Evolutionary conservation across 2,888 invertebrate genomes (phyloP), one percentile per base, ranked within the genome.

Genomic region (Dryobota labecula): DNA sequence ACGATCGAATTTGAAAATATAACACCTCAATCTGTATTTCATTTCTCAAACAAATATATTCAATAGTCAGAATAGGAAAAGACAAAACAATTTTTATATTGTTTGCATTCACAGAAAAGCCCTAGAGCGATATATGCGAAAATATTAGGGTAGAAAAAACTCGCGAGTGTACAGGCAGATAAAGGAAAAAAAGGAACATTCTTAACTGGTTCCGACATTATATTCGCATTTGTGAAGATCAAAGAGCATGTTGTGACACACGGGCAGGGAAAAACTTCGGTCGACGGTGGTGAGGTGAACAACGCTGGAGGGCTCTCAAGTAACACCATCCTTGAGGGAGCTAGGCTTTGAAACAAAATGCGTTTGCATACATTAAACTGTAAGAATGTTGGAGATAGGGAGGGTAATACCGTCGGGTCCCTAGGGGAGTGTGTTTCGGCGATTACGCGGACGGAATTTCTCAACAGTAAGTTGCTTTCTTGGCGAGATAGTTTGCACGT

Each of bases 311-410:
- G 95, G 95, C 90, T 90, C 92, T 92, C 88, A 82, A 92, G 91
- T 92, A 94, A 94, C 93, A 92, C 93, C 93, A 90, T 93, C 88
- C 93, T 92, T 92, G 91, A 93, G 95, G 94, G 95, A 93, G 92
- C 92, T 88, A 93, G 92, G 94, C 95, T 96, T 95, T 95, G 95
- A 95, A 95, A 96, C 95, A 96, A 96, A 96, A 95, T 96, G 95
- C 95, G 95, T 96, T 96, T 96, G 95, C 96, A 96, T 96, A 96
- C 94, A 95, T 96, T 95, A 95, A 96, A 95, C 93, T 94, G 92
- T 95, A 95, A 95, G 96, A 95, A 95, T 95, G 95, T 95, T 90
- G 90, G 80, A 95, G 95, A 95, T 94, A 94, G 93, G 92, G 94
- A 92, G 93, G 92, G 94, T 92, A 92, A 91, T 91, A 87, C 91